A percentile compares a stretch with the other conserved stretches of the same genome.
These are phyloP conservation scores for Bryconaethiops microstoma DNA, from an alignment of 2,797 vertebrate species.

Conservation along the genomic window DNA sequence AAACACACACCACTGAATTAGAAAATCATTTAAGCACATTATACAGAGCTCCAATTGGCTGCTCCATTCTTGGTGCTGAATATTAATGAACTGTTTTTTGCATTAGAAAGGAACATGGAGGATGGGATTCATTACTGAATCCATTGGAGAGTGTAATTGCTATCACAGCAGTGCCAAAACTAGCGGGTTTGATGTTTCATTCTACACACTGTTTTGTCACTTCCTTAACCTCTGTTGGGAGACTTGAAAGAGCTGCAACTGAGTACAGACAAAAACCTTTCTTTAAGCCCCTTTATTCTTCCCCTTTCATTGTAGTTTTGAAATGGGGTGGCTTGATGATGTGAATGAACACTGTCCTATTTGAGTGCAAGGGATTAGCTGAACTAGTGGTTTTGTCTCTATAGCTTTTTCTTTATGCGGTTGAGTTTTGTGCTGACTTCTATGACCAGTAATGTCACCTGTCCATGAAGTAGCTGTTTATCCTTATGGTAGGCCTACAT, in stretches of 20 bases:
- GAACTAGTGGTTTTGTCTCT: not conserved
- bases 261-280: constrained; percentile 34
- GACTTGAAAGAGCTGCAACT: constrained; percentile 14
- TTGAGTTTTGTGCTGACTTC: not conserved
- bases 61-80: constrained; percentile 63
- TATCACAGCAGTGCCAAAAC: constrained; percentile 66
- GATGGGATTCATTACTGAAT: constrained; percentile 75
- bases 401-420: not conserved
- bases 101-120: constrained; percentile 61
- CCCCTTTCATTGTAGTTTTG: constrained; percentile 1
- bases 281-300: constrained; percentile 18
- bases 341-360: constrained; percentile 2
- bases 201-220: constrained; percentile 34
- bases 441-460: not conserved
- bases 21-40: constrained; percentile 71
- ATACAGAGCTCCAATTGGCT: constrained; percentile 57
- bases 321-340: constrained; percentile 10
- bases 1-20: constrained; percentile 60
- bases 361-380: constrained; percentile 12
- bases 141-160: constrained; percentile 81
- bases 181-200: constrained; percentile 69
- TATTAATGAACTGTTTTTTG: constrained; percentile 74
- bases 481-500: too few species aligned
- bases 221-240: constrained; percentile 13
- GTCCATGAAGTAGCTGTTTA: not conserved